A percentile compares a stretch with the other conserved stretches of the same genome.
Conservation (phyloP, 2,797 vertebrate species). For the Onychomys leucogaster region DNA sequence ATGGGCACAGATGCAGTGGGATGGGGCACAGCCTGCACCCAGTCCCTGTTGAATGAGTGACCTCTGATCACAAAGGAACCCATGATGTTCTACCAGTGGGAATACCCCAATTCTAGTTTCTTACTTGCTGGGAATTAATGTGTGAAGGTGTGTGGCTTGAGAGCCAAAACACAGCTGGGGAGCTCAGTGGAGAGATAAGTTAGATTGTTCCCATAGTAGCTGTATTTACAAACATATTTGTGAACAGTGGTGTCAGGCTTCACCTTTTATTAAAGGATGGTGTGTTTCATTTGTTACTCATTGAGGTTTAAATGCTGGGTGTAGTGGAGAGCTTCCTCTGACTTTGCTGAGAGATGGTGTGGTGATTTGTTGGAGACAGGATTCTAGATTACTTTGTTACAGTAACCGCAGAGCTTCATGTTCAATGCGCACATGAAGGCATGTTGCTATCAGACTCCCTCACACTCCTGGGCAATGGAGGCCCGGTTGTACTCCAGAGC, state of each 20-base stretch:
- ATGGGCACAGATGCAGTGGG: background rate
- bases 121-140: slow-evolving; percentile 48
- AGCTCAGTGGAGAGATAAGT: background rate
- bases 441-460: background rate
- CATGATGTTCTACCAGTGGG: background rate
- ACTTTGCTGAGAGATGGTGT: background rate
- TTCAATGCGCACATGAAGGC: background rate
- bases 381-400: background rate
- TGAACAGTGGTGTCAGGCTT: background rate
- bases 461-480: background rate
- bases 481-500: background rate
- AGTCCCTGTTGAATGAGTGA: background rate
- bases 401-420: slow-evolving; percentile 26
- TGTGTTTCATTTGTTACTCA: background rate
- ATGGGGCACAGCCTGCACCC: background rate
- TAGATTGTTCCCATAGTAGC: background rate
- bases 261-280: background rate
- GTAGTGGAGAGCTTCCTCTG: background rate
- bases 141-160: background rate
- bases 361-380: slow-evolving; percentile 22
- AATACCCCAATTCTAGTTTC: background rate
- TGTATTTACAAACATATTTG: background rate
- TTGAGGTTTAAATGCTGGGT: background rate
- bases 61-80: background rate
- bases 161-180: background rate